Base-by-base conservation (phyloP, 1,140 invertebrate species). In the Cardiocondyla obscurior region DNA sequence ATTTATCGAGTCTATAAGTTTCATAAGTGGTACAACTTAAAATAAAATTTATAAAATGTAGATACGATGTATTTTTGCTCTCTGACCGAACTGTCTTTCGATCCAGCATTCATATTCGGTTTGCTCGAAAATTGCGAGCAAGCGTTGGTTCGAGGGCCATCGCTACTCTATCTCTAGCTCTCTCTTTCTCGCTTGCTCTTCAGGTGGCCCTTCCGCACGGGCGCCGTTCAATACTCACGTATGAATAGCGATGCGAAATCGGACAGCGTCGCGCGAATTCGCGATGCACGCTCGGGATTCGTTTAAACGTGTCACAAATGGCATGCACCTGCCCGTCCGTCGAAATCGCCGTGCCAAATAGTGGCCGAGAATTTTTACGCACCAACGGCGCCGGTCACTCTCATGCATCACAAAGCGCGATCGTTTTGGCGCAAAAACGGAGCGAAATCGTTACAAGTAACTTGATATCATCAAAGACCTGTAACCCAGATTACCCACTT, bases 261-360 rank as follows among this genome's bases (percentile, higher is more conserved):
- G 64, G n/a, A 86, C 72, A 69, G 73, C 46, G 46, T 49, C 33
- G 28, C 57, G 70, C 72, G 67, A 88, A 86, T 72, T 67, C 51
- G 25, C 55, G 62, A 72, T 76, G 69, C 57, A 46, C 39, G 49
- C 81, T 81, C 64, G 73, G 62, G 76, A 81, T 53, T 84, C 86
- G 44, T 88, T 88, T 82, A 88, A 88, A 88, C 76, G 62, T n/a
- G 70, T 85, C 65, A 73, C 83, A 57, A 67, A 85, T 67, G 81
- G 69, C 57, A 49, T 51, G 84, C 65, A 79, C 51, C 84, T 85
- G 85, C 67, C 84, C 42, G 85, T 60, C 84, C 42, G 28, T 44
- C 19, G 5, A 67, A 74, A 65, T 44, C 53, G 55, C 16, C 44
- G 73, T 51, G 44, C 30, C 49, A 76, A 77, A 82, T 39, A 76